phyloP scores from a whole-genome alignment of 2,888 invertebrate species.

The Caenorhabditis angaria region DNA sequence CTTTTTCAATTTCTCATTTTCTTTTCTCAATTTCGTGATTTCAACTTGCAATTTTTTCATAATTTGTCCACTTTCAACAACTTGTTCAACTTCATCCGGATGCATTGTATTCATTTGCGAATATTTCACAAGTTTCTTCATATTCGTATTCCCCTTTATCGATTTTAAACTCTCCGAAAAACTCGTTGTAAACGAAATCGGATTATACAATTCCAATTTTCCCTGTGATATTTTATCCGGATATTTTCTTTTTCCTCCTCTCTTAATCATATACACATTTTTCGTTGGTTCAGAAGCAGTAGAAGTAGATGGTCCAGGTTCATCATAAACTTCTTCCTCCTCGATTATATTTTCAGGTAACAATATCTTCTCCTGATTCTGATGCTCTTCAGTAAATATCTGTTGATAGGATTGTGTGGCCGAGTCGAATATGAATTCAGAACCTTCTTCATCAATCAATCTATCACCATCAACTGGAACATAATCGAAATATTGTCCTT shows the following conservation, averaged over 20 bases:
- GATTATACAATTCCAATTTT: neutral
- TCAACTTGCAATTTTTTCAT: slow-evolving; percentile 21
- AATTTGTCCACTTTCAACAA: slow-evolving; percentile 21
- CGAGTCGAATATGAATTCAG: slow-evolving; percentile 1
- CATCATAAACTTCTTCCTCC: neutral
- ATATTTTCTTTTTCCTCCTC: slow-evolving; percentile 10
- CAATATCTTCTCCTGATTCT: neutral
- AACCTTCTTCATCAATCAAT: slow-evolving; percentile 8
- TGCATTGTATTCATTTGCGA: slow-evolving; percentile 3
- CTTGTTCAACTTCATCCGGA: slow-evolving; percentile 12
- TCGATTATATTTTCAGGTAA: neutral
- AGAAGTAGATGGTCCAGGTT: neutral
- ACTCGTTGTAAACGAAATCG: neutral
- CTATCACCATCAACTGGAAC: neutral
- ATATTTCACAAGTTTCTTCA: neutral
- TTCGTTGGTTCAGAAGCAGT: too few species aligned
- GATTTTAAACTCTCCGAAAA: neutral
- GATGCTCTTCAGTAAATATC: neutral
- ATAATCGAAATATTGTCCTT: neutral
- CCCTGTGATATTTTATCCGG: neutral
- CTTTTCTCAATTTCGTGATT: slow-evolving; percentile 20
- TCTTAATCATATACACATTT: slow-evolving; percentile 2
- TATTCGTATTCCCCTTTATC: neutral
- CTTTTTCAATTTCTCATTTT: slow-evolving; percentile 33
- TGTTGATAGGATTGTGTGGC: slow-evolving; percentile 1